Evolutionary conservation across 2,888 invertebrate genomes (phyloP), one percentile per base, ranked within the genome.

Genomic region (Cryptosula pallasiana): DNA sequence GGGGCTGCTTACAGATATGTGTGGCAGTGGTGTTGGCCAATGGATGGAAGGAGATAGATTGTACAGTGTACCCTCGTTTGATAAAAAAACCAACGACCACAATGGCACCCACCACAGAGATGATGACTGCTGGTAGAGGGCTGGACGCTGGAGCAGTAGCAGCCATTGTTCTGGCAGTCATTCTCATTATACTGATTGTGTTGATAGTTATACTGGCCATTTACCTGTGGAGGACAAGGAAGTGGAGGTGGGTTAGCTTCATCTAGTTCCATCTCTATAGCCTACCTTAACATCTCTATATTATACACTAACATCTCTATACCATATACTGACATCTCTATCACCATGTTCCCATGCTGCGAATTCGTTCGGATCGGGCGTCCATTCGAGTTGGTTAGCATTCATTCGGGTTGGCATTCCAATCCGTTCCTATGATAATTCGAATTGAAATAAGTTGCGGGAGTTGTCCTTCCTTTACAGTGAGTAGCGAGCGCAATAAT

Each of bases 81-180:
- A 63, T 63, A 63, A 63, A 63, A 27, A 63, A 63, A 27, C 63
- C 63, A 34, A 63, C 63, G 3, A 63, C 63, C 29, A 63, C 63
- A 25, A 32, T 63, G 63, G 63, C 63, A 13, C 63, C 63, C 27
- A 63, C 63, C 13, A 63, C 63, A 29, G 63, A 63, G 32, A 13
- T 9, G 25, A 63, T 63, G n/a, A 63, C 63, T 29, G 2, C 63
- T 13, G 13, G 27, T 9, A 32, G 2, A 29, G 34, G 63, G 3
- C 29, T 63, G 32, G 3, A 20, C 9, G 2, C 63, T 9, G 63
- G 63, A 13, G 29, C 20, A 9, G n/a, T 63, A 63, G 63, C 63
- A 63, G 63, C 63, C 34, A 63, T 63, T 2, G 34, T 63, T 27
- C 63, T 63, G 25, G 63, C 63, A 16, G 34, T 63, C 13, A 16